Conservation (phyloP, 1,140 invertebrate genomes). For the Dendroctonus valens region DNA sequence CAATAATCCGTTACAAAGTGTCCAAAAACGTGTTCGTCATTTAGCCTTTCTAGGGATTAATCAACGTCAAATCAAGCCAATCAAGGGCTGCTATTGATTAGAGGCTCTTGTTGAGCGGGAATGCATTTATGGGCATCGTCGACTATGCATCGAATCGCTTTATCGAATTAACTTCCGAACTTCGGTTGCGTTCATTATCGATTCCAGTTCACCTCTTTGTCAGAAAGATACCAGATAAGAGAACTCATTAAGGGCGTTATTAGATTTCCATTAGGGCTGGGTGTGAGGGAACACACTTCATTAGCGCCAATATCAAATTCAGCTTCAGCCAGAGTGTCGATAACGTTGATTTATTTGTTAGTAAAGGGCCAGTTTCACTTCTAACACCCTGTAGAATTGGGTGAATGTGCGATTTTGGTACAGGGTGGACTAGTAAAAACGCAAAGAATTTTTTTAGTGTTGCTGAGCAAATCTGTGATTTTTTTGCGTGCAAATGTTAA, state of each 20-base stretch:
- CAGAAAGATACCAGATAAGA: conserved; percentile 21
- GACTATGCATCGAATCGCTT: too few relatives aligned
- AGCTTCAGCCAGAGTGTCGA: conserved; percentile 12
- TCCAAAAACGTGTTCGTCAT: too few relatives aligned
- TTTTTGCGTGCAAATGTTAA: too few relatives aligned
- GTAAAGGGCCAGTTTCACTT: conserved; percentile 11
- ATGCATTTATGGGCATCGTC: too few relatives aligned
- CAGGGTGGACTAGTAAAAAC: neutral
- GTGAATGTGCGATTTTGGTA: neutral
- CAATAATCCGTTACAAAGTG: too few relatives aligned
- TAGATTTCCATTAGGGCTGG: conserved; percentile 29
- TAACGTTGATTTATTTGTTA: conserved; percentile 17
- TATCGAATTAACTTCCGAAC: too few relatives aligned
- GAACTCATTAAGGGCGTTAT: conserved; percentile 31
- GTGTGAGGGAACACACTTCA: conserved; percentile 27
- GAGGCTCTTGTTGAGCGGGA: too few relatives aligned
- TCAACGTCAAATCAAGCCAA: too few relatives aligned
- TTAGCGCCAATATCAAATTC: conserved; percentile 29
- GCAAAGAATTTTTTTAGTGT: too few relatives aligned
- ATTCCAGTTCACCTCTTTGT: conserved; percentile 10
- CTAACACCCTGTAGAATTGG: neutral
- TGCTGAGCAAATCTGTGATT: too few relatives aligned
- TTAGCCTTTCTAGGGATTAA: too few relatives aligned
- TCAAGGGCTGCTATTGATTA: too few relatives aligned
- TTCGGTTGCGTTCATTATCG: conserved; percentile 1